phyloP scores from a whole-genome alignment of 2,113 vertebrate species.

The Trachemys scripta region DNA sequence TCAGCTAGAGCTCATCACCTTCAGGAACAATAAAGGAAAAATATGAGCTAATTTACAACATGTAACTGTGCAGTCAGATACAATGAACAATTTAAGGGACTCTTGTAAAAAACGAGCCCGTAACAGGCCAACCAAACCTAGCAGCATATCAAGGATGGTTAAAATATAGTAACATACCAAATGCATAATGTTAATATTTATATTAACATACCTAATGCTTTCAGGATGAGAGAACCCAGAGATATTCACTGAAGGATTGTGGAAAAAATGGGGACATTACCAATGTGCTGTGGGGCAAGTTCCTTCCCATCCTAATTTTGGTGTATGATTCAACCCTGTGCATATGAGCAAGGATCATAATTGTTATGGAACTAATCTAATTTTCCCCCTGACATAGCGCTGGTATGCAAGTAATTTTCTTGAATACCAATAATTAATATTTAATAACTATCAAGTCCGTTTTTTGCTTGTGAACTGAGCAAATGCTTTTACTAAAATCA shows the following conservation, averaged over 20 bases:
- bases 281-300: not conserved
- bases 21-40: conserved; percentile 64
- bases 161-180: conserved; percentile 38
- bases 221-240: conserved; percentile 64
- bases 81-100: conserved; percentile 65
- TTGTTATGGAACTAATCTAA: not conserved
- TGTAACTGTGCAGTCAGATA: conserved; percentile 49
- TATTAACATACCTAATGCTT: conserved; percentile 20
- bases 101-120: conserved; percentile 60
- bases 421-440: not conserved
- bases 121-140: conserved; percentile 63
- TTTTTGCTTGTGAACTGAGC: not conserved
- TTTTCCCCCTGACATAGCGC: not conserved
- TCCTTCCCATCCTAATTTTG: conserved; percentile 34
- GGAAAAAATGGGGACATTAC: not conserved
- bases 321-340: not conserved
- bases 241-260: conserved; percentile 58
- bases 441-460: not conserved
- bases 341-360: not conserved
- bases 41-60: conserved; percentile 61
- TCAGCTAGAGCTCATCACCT: conserved; percentile 67
- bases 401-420: not conserved
- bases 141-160: conserved; percentile 65
- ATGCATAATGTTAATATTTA: conserved; percentile 70
- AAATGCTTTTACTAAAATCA: not conserved